A percentile compares a stretch with the other conserved stretches of the same genome.
These are phyloP conservation scores for Cephus rjabovi DNA, from an alignment of 2,888 invertebrate genomes.

Conservation along the genomic window DNA sequence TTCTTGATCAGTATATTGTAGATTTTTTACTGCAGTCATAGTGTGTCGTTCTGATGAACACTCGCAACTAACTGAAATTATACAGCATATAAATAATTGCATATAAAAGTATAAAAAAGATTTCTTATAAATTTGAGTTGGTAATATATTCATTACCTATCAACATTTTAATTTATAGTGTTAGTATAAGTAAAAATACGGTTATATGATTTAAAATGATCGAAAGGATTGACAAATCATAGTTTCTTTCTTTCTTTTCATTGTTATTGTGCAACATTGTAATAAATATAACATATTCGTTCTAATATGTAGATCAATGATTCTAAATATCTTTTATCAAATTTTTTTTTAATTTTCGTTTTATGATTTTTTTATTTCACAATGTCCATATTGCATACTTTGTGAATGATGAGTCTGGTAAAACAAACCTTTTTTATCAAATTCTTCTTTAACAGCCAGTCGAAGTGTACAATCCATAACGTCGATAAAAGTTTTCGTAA, in stretches of 20 bases:
- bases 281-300: too few relatives aligned
- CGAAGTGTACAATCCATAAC: background rate
- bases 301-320: background rate
- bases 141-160: background rate
- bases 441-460: background rate
- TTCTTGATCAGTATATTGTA: background rate
- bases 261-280: too few relatives aligned
- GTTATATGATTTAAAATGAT: background rate
- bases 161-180: background rate
- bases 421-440: background rate
- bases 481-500: background rate
- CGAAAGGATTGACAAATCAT: background rate
- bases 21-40: background rate
- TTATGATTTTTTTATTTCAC: too few relatives aligned
- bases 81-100: background rate
- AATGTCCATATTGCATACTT: background rate
- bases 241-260: background rate
- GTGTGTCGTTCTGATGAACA: background rate
- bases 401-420: background rate
- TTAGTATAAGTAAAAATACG: background rate
- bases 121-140: background rate
- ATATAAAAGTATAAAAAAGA: background rate
- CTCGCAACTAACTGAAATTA: background rate
- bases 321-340: background rate
- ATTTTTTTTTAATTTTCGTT: too few relatives aligned